These are phyloP conservation scores for Gorsachius magnificus DNA, from an alignment of 2,797 vertebrate species.

Conservation along the genomic window DNA sequence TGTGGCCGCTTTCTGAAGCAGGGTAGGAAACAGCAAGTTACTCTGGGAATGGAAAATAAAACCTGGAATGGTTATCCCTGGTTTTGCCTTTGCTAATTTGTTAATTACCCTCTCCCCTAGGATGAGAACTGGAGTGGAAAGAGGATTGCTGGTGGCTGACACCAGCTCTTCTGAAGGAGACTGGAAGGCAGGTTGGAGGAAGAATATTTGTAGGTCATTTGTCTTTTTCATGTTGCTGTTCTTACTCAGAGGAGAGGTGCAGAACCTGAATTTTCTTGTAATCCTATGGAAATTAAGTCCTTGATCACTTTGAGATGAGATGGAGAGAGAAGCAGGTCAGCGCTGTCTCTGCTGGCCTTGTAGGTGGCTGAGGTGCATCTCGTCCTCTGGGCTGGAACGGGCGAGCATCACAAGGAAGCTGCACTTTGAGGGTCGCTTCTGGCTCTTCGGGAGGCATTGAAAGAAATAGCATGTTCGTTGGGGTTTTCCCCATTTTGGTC, in stretches of 20 bases:
- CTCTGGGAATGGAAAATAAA: neutral
- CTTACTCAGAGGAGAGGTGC: neutral
- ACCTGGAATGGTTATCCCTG: neutral
- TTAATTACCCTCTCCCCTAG: neutral
- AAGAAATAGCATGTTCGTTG: neutral
- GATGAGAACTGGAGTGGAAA: neutral
- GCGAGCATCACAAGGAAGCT: neutral
- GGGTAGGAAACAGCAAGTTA: neutral
- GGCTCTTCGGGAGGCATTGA: neutral
- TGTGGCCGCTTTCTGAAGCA: neutral
- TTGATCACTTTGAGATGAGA: neutral
- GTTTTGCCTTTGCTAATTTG: neutral
- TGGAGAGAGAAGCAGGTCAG: neutral
- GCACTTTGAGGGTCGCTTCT: neutral
- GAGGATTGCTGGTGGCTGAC: neutral
- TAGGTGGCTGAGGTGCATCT: neutral
- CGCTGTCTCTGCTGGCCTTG: neutral
- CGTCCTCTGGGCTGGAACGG: neutral
- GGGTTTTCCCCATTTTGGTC: neutral
- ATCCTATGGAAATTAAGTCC: neutral
- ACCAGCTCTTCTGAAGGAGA: neutral
- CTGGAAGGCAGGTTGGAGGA: neutral
- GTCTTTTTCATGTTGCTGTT: neutral
- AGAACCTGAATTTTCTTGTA: neutral
- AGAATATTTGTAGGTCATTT: neutral